These are phyloP conservation scores for Aricia agestis DNA, from an alignment of 1,140 invertebrate species.

Conservation along the genomic window DNA sequence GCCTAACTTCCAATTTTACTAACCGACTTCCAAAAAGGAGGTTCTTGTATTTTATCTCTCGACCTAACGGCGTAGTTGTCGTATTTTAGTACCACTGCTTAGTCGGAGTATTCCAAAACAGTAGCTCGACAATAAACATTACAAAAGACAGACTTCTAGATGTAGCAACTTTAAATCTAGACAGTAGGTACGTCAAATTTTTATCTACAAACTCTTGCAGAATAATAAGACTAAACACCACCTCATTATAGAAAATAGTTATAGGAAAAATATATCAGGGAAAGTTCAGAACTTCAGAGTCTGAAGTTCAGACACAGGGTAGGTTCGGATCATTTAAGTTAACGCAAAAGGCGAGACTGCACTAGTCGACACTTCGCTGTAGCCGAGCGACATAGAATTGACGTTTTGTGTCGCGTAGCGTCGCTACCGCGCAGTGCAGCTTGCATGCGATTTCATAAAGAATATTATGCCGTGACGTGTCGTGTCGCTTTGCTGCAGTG, in stretches of 20 bases:
- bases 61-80: slow-evolving; percentile 7
- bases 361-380: too few relatives aligned
- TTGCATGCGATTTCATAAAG: too few relatives aligned
- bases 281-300: too few relatives aligned
- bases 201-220: not conserved
- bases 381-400: too few relatives aligned
- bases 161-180: not conserved
- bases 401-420: too few relatives aligned
- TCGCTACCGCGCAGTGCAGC: too few relatives aligned
- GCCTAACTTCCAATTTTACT: not conserved
- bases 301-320: too few relatives aligned
- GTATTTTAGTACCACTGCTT: not conserved
- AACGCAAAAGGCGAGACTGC: too few relatives aligned
- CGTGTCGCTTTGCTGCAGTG: too few relatives aligned
- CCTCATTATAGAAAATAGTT: not conserved
- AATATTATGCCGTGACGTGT: too few relatives aligned
- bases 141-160: slow-evolving; percentile 6
- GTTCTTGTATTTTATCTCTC: not conserved
- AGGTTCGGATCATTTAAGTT: too few relatives aligned
- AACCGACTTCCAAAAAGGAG: too few relatives aligned
- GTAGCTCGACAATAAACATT: slow-evolving; percentile 13
- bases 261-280: not conserved
- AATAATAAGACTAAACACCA: slow-evolving; percentile 9
- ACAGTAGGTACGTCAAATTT: not conserved
- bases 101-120: not conserved